Conservation (phyloP, 1,140 invertebrate genomes). For the Lordiphosa stackelbergi region DNA sequence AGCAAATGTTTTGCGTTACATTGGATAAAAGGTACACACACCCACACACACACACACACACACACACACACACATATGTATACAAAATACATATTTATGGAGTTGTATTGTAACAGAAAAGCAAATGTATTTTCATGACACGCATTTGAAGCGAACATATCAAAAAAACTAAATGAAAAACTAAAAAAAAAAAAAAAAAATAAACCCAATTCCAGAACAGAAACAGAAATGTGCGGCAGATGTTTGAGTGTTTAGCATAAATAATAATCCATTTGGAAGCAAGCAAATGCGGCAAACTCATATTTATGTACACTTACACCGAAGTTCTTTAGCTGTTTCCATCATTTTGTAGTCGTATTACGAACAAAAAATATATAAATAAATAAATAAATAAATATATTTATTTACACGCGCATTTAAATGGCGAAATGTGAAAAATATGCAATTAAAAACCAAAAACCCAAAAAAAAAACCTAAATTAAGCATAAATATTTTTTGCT, state of each 20-base stretch:
- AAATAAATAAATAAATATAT: not conserved
- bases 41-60: no score
- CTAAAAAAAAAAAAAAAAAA: conserved; percentile 13
- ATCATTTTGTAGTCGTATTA: conserved; percentile 31
- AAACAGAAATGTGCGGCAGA: no score
- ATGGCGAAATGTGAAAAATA: conserved; percentile 43
- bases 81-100: conserved; percentile 7
- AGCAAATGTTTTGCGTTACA: conserved; percentile 51
- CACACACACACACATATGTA: conserved; percentile 10
- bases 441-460: conserved; percentile 31
- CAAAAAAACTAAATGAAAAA: conserved; percentile 31
- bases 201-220: not conserved
- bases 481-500: conserved; percentile 74
- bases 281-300: conserved; percentile 19
- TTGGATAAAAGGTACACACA: conserved; percentile 21
- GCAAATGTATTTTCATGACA: conserved; percentile 70
- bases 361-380: not conserved
- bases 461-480: conserved; percentile 45
- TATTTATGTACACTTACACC: conserved; percentile 1
- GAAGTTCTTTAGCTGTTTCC: conserved; percentile 55
- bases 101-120: conserved; percentile 56
- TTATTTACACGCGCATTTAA: conserved; percentile 63
- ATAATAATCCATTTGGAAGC: conserved; percentile 24
- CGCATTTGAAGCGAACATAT: conserved; percentile 71
- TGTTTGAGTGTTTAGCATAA: conserved; percentile 36